These are phyloP conservation scores for Acanthosepion lycidas DNA, from an alignment of 2,888 invertebrate genomes.

Conservation along the genomic window DNA sequence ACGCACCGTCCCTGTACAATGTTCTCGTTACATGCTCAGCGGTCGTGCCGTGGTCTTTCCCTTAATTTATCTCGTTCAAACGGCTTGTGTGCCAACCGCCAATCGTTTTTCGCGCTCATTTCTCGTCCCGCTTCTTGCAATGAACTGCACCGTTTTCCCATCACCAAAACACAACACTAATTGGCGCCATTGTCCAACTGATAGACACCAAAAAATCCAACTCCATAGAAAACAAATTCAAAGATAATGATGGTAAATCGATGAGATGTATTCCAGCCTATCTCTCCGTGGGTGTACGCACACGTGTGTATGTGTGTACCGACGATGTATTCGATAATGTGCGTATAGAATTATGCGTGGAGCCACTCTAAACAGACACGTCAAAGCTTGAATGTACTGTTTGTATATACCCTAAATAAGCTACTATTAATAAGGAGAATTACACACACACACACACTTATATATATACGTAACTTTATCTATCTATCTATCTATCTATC, in stretches of 20 bases:
- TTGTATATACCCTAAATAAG: too few relatives aligned
- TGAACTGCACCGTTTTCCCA: neutral
- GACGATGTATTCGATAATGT: too few relatives aligned
- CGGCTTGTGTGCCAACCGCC: neutral
- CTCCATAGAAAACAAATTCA: neutral
- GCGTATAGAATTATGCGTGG: too few relatives aligned
- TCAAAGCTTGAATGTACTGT: too few relatives aligned
- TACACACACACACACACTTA: too few relatives aligned
- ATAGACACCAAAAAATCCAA: neutral
- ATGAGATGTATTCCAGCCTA: neutral
- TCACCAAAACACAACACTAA: neutral
- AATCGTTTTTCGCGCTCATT: neutral
- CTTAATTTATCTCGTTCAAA: neutral
- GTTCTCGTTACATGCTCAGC: constrained; percentile 20
- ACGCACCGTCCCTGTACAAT: neutral
- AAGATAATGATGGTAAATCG: neutral
- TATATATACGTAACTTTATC: too few relatives aligned
- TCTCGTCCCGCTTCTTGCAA: neutral
- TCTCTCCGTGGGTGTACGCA: too few relatives aligned
- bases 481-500: too few relatives aligned
- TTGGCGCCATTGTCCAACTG: neutral
- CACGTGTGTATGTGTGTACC: too few relatives aligned
- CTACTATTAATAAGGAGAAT: too few relatives aligned
- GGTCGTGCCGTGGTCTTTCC: neutral
- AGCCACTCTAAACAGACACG: too few relatives aligned